A percentile compares a stretch with the other conserved stretches of the same genome.
phyloP scores from a whole-genome alignment of 2,888 invertebrate species.

The Elegia similella region DNA sequence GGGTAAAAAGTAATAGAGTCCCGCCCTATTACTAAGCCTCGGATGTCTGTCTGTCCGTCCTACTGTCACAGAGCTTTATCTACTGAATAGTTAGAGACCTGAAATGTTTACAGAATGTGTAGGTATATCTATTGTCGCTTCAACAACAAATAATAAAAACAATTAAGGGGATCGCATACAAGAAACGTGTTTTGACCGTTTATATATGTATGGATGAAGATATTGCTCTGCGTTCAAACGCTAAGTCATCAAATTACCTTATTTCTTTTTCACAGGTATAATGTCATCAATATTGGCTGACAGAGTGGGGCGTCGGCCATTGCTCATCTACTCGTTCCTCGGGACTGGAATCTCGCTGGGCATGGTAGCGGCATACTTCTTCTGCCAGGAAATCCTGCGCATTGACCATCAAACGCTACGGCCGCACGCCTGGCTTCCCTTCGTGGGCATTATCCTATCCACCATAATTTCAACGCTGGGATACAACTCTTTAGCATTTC shows the following conservation, averaged over 20 bases:
- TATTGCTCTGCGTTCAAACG: too few relatives aligned
- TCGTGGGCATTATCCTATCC: conserved; percentile 61
- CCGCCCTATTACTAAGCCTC: too few relatives aligned
- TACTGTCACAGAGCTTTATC: too few relatives aligned
- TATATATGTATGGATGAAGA: too few relatives aligned
- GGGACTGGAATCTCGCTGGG: conserved; percentile 48
- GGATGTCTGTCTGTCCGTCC: too few relatives aligned
- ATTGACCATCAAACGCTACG: conserved; percentile 39
- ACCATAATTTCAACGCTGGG: conserved; percentile 63
- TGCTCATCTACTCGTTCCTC: conserved; percentile 65
- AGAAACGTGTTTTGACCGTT: too few relatives aligned
- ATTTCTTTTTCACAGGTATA: conserved; percentile 51
- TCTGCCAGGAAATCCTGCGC: conserved; percentile 47
- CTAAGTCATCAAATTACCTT: neutral
- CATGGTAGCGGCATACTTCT: conserved; percentile 60
- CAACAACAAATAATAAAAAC: too few relatives aligned
- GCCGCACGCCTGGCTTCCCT: conserved; percentile 55
- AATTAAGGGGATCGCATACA: too few relatives aligned
- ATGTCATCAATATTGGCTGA: conserved; percentile 59
- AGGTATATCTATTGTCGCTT: too few relatives aligned
- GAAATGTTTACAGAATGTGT: too few relatives aligned
- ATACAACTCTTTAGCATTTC: conserved; percentile 69
- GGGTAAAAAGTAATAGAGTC: too few relatives aligned
- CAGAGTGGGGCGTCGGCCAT: conserved; percentile 67
- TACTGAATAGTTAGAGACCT: too few relatives aligned